A percentile compares a stretch with the other conserved stretches of the same genome.
These are phyloP conservation scores for Caenorhabditis brenneri DNA, from an alignment of 1,140 invertebrate genomes.

Conservation along the genomic window DNA sequence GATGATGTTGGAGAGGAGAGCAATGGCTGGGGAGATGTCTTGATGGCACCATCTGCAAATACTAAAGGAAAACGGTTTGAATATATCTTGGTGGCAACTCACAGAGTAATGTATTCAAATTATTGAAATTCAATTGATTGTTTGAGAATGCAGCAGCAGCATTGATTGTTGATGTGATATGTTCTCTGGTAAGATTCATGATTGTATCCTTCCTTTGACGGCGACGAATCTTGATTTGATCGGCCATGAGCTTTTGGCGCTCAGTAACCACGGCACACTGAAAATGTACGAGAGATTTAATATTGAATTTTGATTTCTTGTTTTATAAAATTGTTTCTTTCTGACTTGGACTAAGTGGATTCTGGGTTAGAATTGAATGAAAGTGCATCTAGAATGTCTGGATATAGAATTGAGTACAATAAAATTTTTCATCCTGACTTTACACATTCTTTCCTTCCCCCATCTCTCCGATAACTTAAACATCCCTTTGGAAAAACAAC, in stretches of 20 bases:
- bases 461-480: not conserved
- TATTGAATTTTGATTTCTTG: not conserved
- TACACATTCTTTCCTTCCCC: not conserved
- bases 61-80: not conserved
- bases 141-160: constrained; percentile 55
- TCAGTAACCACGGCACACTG: constrained; percentile 69
- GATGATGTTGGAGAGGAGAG: constrained; percentile 43
- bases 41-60: constrained; percentile 39
- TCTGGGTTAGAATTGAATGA: not conserved
- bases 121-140: not conserved
- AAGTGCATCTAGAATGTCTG: not conserved
- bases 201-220: constrained; percentile 65
- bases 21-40: constrained; percentile 28
- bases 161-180: constrained; percentile 53
- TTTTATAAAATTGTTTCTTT: not conserved
- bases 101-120: constrained; percentile 1
- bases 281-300: constrained; percentile 43
- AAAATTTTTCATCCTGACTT: not conserved
- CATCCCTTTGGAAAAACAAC: not conserved
- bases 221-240: constrained; percentile 69
- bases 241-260: constrained; percentile 68
- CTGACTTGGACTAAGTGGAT: not conserved
- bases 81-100: not conserved
- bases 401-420: constrained; percentile 16
- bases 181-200: constrained; percentile 61